These are phyloP conservation scores for Cyclargus thomasi DNA, from an alignment of 1,140 invertebrate species.

Conservation along the genomic window DNA sequence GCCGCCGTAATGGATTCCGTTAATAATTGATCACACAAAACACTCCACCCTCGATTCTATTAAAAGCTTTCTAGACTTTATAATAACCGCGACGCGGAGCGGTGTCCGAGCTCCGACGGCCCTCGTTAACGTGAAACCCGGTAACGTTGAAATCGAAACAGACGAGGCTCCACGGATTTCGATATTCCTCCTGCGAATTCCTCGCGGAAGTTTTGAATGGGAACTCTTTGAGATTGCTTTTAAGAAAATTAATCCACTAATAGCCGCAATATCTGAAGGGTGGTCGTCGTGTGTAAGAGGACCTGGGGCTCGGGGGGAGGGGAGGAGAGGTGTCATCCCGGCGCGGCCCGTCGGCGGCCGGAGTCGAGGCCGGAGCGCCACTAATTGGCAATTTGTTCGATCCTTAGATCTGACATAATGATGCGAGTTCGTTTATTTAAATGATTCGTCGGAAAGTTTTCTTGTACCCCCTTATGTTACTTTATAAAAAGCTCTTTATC, in stretches of 20 bases:
- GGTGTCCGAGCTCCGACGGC: not conserved
- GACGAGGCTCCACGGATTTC: conserved; percentile 35
- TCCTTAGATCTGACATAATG: conserved; percentile 73
- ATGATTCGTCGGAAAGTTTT: conserved; percentile 68
- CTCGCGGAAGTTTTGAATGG: conserved; percentile 67
- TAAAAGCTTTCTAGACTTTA: conserved; percentile 20
- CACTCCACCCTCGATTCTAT: conserved; percentile 17
- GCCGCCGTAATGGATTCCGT: conserved; percentile 26
- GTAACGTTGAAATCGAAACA: not conserved
- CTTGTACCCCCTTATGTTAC: conserved; percentile 20
- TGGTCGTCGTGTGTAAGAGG: conserved; percentile 26
- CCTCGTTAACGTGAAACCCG: not conserved
- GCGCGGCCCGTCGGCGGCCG: conserved; percentile 34
- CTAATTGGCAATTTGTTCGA: conserved; percentile 74
- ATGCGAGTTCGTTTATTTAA: conserved; percentile 74
- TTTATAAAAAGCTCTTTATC: not conserved
- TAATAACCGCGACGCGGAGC: conserved; percentile 2
- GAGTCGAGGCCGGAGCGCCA: conserved; percentile 42
- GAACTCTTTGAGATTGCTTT: conserved; percentile 70
- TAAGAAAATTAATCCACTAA: conserved; percentile 72
- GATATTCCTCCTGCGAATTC: conserved; percentile 55
- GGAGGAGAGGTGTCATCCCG: conserved; percentile 25
- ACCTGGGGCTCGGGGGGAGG: conserved; percentile 7
- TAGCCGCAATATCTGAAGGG: conserved; percentile 42
- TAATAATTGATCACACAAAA: conserved; percentile 22